Conservation (phyloP, 2,888 invertebrate genomes). For the Temnothorax ravouxi region DNA sequence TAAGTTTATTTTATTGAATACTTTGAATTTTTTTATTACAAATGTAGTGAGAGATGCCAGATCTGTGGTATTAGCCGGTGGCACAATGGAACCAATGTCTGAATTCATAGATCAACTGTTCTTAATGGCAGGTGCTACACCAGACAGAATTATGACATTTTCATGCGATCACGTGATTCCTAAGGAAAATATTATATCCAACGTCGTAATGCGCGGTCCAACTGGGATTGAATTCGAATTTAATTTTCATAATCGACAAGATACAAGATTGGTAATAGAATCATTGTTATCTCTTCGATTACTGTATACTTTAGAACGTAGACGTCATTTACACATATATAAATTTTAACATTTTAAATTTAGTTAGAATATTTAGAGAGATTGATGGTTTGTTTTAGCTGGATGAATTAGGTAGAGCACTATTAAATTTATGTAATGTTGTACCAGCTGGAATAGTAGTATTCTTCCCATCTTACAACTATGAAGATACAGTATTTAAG, state of each 20-base stretch:
- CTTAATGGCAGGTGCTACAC: conserved; percentile 88
- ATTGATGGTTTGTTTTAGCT: conserved; percentile 87
- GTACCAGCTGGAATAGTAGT: conserved; percentile 97
- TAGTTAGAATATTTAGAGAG: conserved; percentile 32
- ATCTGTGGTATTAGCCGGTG: conserved; percentile 96
- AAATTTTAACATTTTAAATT: conserved; percentile 8
- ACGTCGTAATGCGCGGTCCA: conserved; percentile 92
- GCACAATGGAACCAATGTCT: conserved; percentile 98
- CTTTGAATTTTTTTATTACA: conserved; percentile 32
- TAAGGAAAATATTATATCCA: conserved; percentile 92
- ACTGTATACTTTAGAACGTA: not conserved
- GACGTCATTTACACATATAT: not conserved
- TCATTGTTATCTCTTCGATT: conserved; percentile 8
- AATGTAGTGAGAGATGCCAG: conserved; percentile 86
- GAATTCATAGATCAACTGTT: conserved; percentile 95
- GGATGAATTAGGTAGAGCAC: conserved; percentile 91
- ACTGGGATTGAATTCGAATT: conserved; percentile 91
- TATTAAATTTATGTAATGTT: conserved; percentile 92
- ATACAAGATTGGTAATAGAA: conserved; percentile 88
- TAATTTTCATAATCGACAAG: conserved; percentile 91
- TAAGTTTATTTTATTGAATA: conserved; percentile 33
- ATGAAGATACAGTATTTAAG: conserved; percentile 91
- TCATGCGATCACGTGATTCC: conserved; percentile 97
- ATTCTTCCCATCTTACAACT: conserved; percentile 97
- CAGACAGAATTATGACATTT: conserved; percentile 90